These are phyloP conservation scores for Laothoe populi DNA, from an alignment of 2,888 invertebrate genomes.

Conservation along the genomic window DNA sequence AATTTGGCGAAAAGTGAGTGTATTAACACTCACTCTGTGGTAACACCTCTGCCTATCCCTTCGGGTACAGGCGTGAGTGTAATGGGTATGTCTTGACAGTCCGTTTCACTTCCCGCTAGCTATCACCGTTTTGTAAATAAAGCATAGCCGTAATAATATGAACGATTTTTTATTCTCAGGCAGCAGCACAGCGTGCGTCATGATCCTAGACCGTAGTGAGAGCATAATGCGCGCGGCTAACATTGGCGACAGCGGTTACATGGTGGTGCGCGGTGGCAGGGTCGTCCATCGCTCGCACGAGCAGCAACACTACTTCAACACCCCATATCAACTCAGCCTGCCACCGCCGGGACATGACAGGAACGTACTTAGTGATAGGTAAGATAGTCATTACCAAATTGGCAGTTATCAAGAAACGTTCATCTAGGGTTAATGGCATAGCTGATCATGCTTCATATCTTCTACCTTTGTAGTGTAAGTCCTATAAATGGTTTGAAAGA, in stretches of 20 bases:
- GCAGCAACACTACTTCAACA: constrained; percentile 99
- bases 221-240: constrained; percentile 97
- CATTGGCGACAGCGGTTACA: constrained; percentile 99
- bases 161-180: constrained; percentile 85
- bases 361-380: constrained; percentile 96
- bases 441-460: too few species aligned
- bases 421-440: too few species aligned
- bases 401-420: too few species aligned
- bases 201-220: constrained; percentile 95
- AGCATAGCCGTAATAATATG: not conserved
- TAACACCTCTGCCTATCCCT: too few species aligned
- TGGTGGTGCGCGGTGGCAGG: constrained; percentile 94
- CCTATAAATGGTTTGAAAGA: too few species aligned
- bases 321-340: constrained; percentile 97
- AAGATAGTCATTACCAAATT: constrained; percentile 35
- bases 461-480: too few species aligned
- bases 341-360: constrained; percentile 96
- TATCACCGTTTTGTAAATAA: too few species aligned
- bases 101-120: too few species aligned
- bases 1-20: too few species aligned
- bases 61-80: too few species aligned
- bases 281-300: constrained; percentile 97
- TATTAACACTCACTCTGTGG: too few species aligned
- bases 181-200: constrained; percentile 98
- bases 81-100: too few species aligned